phyloP scores from a whole-genome alignment of 2,113 vertebrate genomes.

The Hoplias malabaricus region DNA sequence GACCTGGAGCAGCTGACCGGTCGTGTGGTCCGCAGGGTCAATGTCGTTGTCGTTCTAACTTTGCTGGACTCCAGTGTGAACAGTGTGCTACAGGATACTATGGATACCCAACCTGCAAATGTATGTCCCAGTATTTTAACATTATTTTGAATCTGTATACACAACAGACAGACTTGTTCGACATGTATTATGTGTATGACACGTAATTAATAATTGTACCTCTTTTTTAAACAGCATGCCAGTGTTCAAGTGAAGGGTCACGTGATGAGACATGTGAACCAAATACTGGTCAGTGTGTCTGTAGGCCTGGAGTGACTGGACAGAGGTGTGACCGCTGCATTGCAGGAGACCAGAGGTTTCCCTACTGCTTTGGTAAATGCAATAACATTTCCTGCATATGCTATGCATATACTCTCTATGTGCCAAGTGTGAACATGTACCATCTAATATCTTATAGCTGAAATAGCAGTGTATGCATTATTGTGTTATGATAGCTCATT shows the following conservation, averaged over 20 bases:
- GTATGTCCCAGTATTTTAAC: slow-evolving; percentile 65
- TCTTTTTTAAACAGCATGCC: neutral
- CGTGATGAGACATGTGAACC: slow-evolving; percentile 69
- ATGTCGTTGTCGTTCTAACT: slow-evolving; percentile 69
- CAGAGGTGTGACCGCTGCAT: slow-evolving; percentile 79
- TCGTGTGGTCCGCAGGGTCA: slow-evolving; percentile 63
- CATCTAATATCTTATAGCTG: too few relatives aligned
- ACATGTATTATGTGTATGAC: too few relatives aligned
- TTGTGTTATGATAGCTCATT: too few relatives aligned
- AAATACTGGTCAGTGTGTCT: slow-evolving; percentile 78
- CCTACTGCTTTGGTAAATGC: slow-evolving; percentile 77
- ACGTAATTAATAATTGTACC: too few relatives aligned
- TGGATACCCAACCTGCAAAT: slow-evolving; percentile 74
- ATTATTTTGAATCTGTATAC: neutral
- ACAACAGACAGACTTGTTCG: neutral
- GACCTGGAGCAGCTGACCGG: slow-evolving; percentile 65
- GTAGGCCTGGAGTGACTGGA: slow-evolving; percentile 74
- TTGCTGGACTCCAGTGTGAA: slow-evolving; percentile 67
- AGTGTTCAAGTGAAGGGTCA: slow-evolving; percentile 73
- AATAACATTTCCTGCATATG: too few relatives aligned
- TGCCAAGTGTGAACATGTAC: too few relatives aligned
- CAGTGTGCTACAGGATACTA: slow-evolving; percentile 72
- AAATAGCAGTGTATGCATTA: too few relatives aligned
- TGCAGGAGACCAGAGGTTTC: slow-evolving; percentile 70
- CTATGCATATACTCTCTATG: too few relatives aligned